Conservation (phyloP, 2,888 invertebrate genomes). For the Tipula unca region DNA sequence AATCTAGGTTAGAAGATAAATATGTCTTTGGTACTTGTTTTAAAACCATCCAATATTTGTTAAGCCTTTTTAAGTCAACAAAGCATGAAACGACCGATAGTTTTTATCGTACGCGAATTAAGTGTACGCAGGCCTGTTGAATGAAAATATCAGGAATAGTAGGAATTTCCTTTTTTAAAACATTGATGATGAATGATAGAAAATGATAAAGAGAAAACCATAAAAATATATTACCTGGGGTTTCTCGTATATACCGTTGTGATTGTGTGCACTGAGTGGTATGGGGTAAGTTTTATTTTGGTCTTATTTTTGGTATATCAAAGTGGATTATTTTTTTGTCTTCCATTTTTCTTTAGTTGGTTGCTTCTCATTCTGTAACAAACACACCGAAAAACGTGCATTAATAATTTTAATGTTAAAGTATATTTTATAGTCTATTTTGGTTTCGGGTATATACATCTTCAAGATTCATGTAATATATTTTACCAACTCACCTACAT, state of each 20-base stretch:
- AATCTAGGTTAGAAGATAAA: too few species aligned
- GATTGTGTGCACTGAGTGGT: background rate
- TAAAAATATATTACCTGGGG: background rate
- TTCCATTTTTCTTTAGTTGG: background rate
- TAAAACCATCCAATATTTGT: too few species aligned
- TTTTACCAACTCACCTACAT: background rate
- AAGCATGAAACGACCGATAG: too few species aligned
- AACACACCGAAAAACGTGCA: background rate
- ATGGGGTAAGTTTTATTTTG: background rate
- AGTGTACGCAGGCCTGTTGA: too few species aligned
- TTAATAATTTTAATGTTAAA: conserved; percentile 16
- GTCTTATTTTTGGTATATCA: background rate
- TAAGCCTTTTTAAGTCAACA: too few species aligned
- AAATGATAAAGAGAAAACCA: background rate
- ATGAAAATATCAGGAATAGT: background rate
- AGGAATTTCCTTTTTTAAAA: background rate
- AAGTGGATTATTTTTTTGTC: background rate
- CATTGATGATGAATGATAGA: background rate
- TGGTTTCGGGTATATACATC: background rate
- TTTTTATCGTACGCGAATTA: too few species aligned
- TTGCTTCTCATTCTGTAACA: background rate
- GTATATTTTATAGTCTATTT: background rate
- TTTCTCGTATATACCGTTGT: background rate
- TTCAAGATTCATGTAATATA: background rate
- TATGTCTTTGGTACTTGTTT: too few species aligned